Evolutionary conservation across 1,140 invertebrate genomes (phyloP).

Genomic region (Grapholita molesta): DNA sequence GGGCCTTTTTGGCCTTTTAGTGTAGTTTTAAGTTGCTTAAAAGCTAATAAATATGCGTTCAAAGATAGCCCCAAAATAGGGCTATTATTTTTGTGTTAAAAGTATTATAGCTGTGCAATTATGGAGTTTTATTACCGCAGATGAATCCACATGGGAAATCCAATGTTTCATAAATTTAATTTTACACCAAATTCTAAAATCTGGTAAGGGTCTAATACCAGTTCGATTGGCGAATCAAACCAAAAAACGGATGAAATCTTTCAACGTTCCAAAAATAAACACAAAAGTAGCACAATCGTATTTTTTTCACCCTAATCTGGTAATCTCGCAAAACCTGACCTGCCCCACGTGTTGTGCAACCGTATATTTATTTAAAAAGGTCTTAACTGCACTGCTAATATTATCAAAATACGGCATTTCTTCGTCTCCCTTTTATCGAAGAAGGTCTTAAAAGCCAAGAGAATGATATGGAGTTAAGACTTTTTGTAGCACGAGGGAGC

Average conservation of each 20-base stretch:
- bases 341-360: slow-evolving; percentile 52
- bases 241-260: not conserved
- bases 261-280: not conserved
- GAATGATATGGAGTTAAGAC: not conserved
- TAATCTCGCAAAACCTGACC: slow-evolving; percentile 20
- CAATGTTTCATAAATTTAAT: not conserved
- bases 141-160: too few species aligned
- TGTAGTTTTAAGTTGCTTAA: too few species aligned
- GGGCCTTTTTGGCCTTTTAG: too few species aligned
- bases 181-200: not conserved
- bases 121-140: too few species aligned
- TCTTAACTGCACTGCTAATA: not conserved
- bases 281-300: not conserved
- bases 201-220: not conserved
- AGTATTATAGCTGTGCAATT: too few species aligned
- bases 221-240: not conserved
- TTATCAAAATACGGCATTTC: not conserved
- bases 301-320: not conserved
- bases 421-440: not conserved
- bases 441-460: not conserved
- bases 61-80: too few species aligned
- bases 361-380: slow-evolving; percentile 30
- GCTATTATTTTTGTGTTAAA: too few species aligned
- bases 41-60: too few species aligned
- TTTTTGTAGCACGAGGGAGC: not conserved